Conservation (phyloP, 2,797 vertebrate genomes). For the Notoglanidium macrostoma region DNA sequence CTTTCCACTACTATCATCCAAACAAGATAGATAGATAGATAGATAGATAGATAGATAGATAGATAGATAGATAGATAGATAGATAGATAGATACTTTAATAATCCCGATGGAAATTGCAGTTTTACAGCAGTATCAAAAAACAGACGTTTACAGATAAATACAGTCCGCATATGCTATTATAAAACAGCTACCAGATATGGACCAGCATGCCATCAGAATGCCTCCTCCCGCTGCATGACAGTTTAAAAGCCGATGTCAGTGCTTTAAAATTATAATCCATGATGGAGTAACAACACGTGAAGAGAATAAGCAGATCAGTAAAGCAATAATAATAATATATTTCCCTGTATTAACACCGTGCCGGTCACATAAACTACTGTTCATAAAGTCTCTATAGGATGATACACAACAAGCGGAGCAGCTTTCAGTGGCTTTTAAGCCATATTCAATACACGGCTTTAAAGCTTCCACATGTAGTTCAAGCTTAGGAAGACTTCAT, state of each 20-base stretch:
- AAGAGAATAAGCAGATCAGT: not conserved
- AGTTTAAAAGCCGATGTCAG: not conserved
- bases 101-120: not conserved
- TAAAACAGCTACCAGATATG: not conserved
- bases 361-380: not conserved
- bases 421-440: not conserved
- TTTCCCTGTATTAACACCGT: not conserved
- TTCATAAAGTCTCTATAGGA: not conserved
- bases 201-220: not conserved
- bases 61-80: not conserved
- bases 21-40: not conserved
- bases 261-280: not conserved
- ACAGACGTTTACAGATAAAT: not conserved
- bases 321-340: not conserved
- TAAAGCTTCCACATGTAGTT: not conserved
- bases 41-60: not conserved
- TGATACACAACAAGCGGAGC: not conserved
- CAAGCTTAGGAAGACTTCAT: too few relatives aligned
- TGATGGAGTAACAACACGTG: not conserved
- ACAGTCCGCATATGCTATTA: not conserved
- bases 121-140: not conserved
- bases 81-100: not conserved
- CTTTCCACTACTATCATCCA: not conserved
- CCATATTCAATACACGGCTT: not conserved
- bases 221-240: not conserved